Percentiles rank a stretch among this genome's conserved stretches.
These are phyloP conservation scores for Sylvietta virens DNA, from an alignment of 2,113 vertebrate genomes.

Conservation along the genomic window DNA sequence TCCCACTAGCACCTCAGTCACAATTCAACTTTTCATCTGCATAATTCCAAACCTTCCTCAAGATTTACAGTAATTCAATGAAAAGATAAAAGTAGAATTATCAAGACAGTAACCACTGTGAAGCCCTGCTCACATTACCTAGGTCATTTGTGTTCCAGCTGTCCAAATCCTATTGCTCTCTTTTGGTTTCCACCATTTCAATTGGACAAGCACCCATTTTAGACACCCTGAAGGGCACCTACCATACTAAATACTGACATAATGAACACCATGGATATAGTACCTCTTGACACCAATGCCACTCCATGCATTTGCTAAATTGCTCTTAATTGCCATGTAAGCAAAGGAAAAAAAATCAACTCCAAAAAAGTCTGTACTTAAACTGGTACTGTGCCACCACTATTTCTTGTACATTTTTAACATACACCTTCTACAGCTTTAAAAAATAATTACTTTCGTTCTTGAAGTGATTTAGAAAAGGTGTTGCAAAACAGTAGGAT, in stretches of 20 bases:
- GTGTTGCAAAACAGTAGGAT: neutral
- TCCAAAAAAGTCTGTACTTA: neutral
- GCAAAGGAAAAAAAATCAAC: neutral
- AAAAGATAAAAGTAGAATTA: neutral
- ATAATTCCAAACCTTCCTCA: neutral
- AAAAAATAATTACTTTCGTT: neutral
- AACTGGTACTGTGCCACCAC: neutral
- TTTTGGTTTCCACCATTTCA: neutral
- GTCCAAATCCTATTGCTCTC: neutral
- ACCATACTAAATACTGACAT: neutral
- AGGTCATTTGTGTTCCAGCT: neutral
- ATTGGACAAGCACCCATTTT: neutral
- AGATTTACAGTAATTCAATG: neutral
- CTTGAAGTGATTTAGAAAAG: neutral
- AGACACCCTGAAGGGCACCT: neutral
- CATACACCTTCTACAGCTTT: neutral
- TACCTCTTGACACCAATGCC: neutral
- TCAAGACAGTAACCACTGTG: neutral
- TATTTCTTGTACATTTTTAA: neutral
- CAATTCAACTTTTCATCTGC: neutral
- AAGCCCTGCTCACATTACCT: neutral
- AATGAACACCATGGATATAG: neutral
- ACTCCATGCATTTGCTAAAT: neutral
- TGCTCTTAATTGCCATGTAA: neutral
- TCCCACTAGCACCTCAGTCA: neutral